These are phyloP conservation scores for Gonatopus flavifemur DNA, from an alignment of 1,140 invertebrate species.

Conservation along the genomic window DNA sequence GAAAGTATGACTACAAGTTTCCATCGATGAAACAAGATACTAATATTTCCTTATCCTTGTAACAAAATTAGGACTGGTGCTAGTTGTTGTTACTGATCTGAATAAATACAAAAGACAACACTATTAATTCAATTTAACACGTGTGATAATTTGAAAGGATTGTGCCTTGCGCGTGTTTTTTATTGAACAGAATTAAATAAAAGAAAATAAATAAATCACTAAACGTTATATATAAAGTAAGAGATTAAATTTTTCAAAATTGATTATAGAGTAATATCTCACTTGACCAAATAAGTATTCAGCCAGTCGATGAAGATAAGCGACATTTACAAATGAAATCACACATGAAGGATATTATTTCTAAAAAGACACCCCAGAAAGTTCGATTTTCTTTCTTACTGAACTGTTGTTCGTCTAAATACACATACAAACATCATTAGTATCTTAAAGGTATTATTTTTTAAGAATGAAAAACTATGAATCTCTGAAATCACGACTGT, in stretches of 20 bases:
- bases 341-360: conserved; percentile 31
- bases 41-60: conserved; percentile 31
- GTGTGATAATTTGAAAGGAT: conserved; percentile 46
- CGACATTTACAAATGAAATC: conserved; percentile 37
- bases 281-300: conserved; percentile 51
- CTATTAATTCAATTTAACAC: conserved; percentile 39
- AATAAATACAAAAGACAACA: conserved; percentile 25
- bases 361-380: conserved; percentile 41
- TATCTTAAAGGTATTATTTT: too few relatives aligned
- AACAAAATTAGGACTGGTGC: conserved; percentile 41
- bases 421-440: too few relatives aligned
- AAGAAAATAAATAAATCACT: conserved; percentile 30
- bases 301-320: conserved; percentile 40
- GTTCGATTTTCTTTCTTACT: conserved; percentile 40
- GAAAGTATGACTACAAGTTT: too few relatives aligned
- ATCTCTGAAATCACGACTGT: conserved; percentile 15
- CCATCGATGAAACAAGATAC: too few relatives aligned
- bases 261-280: conserved; percentile 53
- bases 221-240: conserved; percentile 22
- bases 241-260: conserved; percentile 38
- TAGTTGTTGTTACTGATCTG: conserved; percentile 32
- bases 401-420: conserved; percentile 42
- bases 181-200: conserved; percentile 33
- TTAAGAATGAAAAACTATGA: conserved; percentile 1
- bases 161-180: conserved; percentile 56